These are phyloP conservation scores for Zaprionus taronus DNA, from an alignment of 1,140 invertebrate genomes.

Conservation along the genomic window DNA sequence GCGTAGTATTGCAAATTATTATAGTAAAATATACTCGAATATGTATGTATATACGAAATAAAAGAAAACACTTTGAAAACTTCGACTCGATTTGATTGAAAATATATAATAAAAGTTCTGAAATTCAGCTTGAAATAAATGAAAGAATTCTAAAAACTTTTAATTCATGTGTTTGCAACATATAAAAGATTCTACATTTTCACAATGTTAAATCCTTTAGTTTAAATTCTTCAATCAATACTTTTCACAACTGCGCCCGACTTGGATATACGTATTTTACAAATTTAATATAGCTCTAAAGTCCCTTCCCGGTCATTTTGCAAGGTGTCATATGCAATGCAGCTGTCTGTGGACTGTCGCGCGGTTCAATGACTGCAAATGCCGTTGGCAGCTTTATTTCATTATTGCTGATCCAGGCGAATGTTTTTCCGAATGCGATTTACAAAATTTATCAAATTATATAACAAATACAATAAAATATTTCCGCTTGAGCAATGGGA, in stretches of 20 bases:
- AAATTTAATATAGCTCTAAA: not conserved
- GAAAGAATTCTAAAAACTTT: not conserved
- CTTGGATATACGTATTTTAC: not conserved
- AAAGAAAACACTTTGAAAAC: not conserved
- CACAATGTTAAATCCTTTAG: too few relatives aligned
- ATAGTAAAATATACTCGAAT: too few relatives aligned
- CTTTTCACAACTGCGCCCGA: not conserved
- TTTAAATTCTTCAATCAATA: not conserved
- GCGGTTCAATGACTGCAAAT: constrained; percentile 22
- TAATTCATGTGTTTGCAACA: too few relatives aligned
- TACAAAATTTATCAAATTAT: not conserved
- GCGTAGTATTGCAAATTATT: too few relatives aligned
- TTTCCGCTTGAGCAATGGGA: constrained; percentile 6
- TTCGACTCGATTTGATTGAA: too few relatives aligned
- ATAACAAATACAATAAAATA: not conserved
- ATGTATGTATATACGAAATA: not conserved
- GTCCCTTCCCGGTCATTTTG: not conserved
- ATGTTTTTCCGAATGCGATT: not conserved
- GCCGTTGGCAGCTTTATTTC: not conserved
- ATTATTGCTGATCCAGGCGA: constrained; percentile 19
- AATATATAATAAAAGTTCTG: too few relatives aligned
- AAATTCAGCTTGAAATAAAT: not conserved
- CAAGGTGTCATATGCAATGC: constrained; percentile 3
- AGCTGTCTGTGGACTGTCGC: not conserved
- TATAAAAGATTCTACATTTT: too few relatives aligned